Percentiles rank a stretch among this genome's conserved stretches.
Conservation (phyloP, 2,113 vertebrate genomes). For the Physeter macrocephalus region DNA sequence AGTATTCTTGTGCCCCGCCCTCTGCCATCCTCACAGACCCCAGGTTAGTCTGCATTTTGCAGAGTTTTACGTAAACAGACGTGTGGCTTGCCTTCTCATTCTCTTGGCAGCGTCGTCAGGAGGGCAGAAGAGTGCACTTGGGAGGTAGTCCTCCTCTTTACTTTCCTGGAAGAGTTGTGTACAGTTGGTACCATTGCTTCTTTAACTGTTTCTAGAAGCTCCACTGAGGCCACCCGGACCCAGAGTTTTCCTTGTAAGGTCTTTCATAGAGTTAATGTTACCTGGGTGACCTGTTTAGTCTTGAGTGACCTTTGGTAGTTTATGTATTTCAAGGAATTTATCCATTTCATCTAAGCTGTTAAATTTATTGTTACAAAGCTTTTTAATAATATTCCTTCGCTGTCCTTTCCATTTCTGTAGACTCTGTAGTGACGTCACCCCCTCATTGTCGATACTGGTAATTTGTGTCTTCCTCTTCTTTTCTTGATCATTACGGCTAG, state of each 20-base stretch:
- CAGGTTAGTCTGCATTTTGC: background rate
- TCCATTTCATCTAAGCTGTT: background rate
- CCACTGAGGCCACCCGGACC: background rate
- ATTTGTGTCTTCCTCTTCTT: background rate
- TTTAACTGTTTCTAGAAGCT: background rate
- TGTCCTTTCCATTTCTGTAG: background rate
- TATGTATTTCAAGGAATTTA: background rate
- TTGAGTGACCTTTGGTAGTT: background rate
- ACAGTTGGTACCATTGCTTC: background rate
- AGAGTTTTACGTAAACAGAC: background rate
- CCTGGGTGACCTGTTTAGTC: too few species aligned
- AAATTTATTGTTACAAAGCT: background rate
- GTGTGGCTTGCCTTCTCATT: background rate
- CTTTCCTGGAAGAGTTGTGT: background rate
- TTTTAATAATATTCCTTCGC: background rate
- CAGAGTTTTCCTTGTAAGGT: background rate
- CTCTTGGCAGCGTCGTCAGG: background rate
- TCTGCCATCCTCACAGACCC: background rate
- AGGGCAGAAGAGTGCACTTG: background rate
- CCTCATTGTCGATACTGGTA: background rate
- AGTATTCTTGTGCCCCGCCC: background rate
- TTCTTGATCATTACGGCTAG: background rate
- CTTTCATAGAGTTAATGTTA: background rate
- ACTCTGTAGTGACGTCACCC: background rate
- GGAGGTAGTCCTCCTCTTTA: background rate